phyloP scores from a whole-genome alignment of 2,797 vertebrate genomes.

The Hippoglossus hippoglossus region DNA sequence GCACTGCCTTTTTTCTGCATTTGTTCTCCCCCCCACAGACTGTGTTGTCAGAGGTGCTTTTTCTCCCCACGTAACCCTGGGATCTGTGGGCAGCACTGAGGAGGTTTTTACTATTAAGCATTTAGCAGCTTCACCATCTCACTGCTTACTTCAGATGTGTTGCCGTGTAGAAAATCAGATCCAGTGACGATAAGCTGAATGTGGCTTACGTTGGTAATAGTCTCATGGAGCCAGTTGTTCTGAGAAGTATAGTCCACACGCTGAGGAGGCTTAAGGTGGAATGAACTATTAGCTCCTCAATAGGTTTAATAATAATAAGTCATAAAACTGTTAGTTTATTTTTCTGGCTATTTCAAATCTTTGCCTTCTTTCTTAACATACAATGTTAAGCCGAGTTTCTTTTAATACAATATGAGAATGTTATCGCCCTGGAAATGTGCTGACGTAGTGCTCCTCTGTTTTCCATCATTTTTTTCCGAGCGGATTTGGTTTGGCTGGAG shows the following conservation, averaged over 20 bases:
- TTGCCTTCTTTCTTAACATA: neutral
- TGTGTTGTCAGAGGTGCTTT: neutral
- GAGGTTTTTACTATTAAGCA: slow-evolving; percentile 3
- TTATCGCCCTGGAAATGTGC: slow-evolving; percentile 32
- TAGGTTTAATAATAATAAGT: slow-evolving; percentile 14
- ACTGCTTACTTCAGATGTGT: slow-evolving; percentile 25
- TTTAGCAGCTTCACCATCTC: slow-evolving; percentile 28
- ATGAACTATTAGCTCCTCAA: slow-evolving; percentile 6
- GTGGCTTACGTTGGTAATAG: slow-evolving; percentile 29
- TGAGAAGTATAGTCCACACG: slow-evolving; percentile 31
- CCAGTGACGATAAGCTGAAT: slow-evolving; percentile 45
- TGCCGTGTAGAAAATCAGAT: slow-evolving; percentile 33
- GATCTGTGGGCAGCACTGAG: slow-evolving; percentile 4
- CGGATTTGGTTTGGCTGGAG: slow-evolving; percentile 47
- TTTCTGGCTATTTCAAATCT: neutral
- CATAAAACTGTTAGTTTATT: neutral
- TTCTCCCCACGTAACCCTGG: slow-evolving; percentile 18
- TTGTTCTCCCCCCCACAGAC: neutral
- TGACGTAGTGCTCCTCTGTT: slow-evolving; percentile 10
- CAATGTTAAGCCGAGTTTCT: neutral
- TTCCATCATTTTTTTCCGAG: slow-evolving; percentile 33
- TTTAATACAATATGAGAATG: neutral
- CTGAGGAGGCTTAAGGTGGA: slow-evolving; percentile 22
- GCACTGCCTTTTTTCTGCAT: slow-evolving; percentile 58
- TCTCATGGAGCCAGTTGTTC: slow-evolving; percentile 34